Evolutionary conservation across 2,888 invertebrate species (phyloP), one percentile per base, ranked within the genome.

Genomic region (Thymelicus acteon): DNA sequence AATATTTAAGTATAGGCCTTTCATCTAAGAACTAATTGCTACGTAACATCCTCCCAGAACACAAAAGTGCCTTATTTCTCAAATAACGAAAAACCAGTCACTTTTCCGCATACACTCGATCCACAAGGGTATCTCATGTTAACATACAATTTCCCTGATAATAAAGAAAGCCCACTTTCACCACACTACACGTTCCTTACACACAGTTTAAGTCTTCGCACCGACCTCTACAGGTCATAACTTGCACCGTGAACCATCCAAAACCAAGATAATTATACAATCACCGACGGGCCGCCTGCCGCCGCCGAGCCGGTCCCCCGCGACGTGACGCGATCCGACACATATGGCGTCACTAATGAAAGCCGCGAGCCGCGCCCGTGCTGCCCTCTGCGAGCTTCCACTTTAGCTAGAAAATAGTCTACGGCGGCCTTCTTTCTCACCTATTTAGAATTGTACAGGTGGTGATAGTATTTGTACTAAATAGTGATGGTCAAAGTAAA

Each of bases 301-400:
- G 31, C 31, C 24, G 1, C 2, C 24, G n/a, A 1, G 24, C 24
- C 75, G 75, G 84, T 83, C 87, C 86, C 90, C 88, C 89, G 87
- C 86, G 85, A 82, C 85, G 88, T 87, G 91, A 82, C 86, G 89
- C 85, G 90, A 90, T 83, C 77, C 82, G 82, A 82, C 89, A 85
- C 92, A 92, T 81, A 90, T 92, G 92, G 89, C 86, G 87, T 80
- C 85, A 87, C 91, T 92, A 90, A 92, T 92, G 91, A 91, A 85
- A 90, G 74, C 73, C 74, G 37, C 37, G 67, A 37, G 58, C 67
- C 44, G 57, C 58, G 52, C 31, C 65, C 60, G 58, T 48, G 64
- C 63, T 57, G 63, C 63, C 58, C 67, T 54, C 65, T 48, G 66
- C 67, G 67, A 24, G 64, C 65, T 65, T 57, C 0, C 24, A 66